Evolutionary conservation across 1,140 invertebrate species (phyloP), one percentile per base, ranked within the genome.

Genomic region (Myzus persicae): DNA sequence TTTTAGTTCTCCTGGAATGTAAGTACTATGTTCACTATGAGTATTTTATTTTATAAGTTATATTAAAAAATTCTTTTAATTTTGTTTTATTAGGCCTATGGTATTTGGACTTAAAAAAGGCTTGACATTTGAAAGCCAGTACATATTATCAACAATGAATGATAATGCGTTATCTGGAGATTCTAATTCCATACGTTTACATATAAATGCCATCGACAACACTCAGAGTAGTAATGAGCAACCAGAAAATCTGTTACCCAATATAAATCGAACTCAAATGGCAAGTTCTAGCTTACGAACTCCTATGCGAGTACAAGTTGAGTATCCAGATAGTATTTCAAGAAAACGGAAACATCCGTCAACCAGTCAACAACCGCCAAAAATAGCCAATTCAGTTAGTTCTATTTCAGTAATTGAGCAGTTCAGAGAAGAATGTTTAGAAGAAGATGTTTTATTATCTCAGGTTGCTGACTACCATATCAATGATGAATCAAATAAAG

Each of bases 71-170:
- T 76, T 48, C 20, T 42, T 76, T 44, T 44, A 24, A 22, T 5
- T 82, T 36, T 48, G 26, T 82, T 92, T 92, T 40, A 85, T 85
- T 36, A 93, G 91, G 91, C 91, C 91, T 31, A 93, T 93, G 91
- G 46, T 93, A 51, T 93, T 93, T 85, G 91, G 91, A 85, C 81
- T 93, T 84, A 93, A 93, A 85, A 93, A 93, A 9, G 91, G 91
- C 18, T 84, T 85, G 31, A 93, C 81, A 51, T 93, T 93, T 85
- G 91, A 93, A 93, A 38, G 91, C 9, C 91, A 84, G 26, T 93
- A 93, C 5, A 93, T 93, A 84, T 85, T 93, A 38, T 93, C 91
- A 54, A 93, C 91, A 40, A 93, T 93, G 91, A 84, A 36, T 85
- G 91, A 93, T 8, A 85, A 54, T 84, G n/a, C n/a, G 22, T 7